Conservation (phyloP, 2,797 vertebrate species). For the Melopsittacus undulatus region DNA sequence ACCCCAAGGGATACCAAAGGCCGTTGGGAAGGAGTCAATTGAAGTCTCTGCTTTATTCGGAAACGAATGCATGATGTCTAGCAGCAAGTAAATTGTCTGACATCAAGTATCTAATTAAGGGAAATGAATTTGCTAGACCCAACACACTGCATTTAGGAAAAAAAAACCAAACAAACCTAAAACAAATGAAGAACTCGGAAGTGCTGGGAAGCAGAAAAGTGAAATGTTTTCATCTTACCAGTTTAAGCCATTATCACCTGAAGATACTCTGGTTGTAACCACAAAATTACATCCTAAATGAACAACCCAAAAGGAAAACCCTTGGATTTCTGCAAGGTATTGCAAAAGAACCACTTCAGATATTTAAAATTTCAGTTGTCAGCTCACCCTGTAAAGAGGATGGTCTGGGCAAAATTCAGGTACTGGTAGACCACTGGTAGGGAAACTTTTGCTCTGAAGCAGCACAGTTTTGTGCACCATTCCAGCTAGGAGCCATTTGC, state of each 20-base stretch:
- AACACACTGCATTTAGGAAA: not conserved
- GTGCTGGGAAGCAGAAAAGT: not conserved
- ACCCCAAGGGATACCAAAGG: constrained; percentile 90
- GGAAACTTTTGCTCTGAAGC: not conserved
- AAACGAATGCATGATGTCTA: constrained; percentile 92
- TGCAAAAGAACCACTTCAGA: not conserved
- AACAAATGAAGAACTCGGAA: not conserved
- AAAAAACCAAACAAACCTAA: not conserved
- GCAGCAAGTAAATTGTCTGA: constrained; percentile 93
- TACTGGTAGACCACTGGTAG: too few species aligned
- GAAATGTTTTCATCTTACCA: not conserved
- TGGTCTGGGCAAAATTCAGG: not conserved
- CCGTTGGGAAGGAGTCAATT: constrained; percentile 90
- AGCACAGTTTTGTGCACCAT: not conserved
- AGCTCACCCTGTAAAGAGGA: not conserved
- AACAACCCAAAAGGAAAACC: not conserved
- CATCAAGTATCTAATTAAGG: constrained; percentile 73
- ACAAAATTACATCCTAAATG: not conserved
- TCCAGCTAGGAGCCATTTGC: not conserved
- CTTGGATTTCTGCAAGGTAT: not conserved
- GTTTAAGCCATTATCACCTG: not conserved
- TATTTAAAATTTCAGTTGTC: not conserved
- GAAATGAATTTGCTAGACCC: not conserved
- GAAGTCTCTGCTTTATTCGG: constrained; percentile 86
- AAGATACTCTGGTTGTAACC: not conserved